Base-by-base conservation (phyloP, 2,797 vertebrate genomes). In the Caiman crocodilus region DNA sequence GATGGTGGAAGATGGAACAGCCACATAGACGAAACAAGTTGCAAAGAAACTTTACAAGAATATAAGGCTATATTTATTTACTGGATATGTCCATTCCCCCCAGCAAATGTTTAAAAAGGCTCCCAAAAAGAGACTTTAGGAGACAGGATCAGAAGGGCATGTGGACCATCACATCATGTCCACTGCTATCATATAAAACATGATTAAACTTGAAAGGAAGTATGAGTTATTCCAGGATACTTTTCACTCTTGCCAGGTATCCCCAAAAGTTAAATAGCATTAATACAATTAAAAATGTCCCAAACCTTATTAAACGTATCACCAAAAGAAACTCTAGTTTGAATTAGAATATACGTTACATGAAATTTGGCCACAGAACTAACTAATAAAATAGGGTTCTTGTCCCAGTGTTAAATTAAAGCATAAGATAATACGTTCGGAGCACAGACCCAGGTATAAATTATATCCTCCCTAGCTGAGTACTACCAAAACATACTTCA, bases 161-260 rank as follows among this genome's bases (percentile, higher is more conserved):
- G 25, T 1, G 57, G 26, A 82, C 8, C 64, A 73, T 85, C 2
- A 1, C 42, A 14, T 80, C 32, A 74, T 93, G 60, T 3, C 60
- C 76, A 50, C 16, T 67, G 17, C 28, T 86, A 14, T 42, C 55
- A 63, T 76, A 90, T 11, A 63, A 95, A 85, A 71, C 42, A 2
- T 3, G 63, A 18, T 56, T 61, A 76, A 23, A 65, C 93, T 82
- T 94, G 83, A 91, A 89, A 82, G 83, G 78, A 96, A 85, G 64
- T 85, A 79, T 73, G 57, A 82, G 42, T 50, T 50, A 50, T 50
- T 50, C 42, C 42, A 50, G 42, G 42, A 50, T 50, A 50, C 42
- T 50, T 50, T 50, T 50, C 42, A 50, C 42, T 50, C 42, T 50
- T 50, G 42, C 42, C 42, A 10, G 21, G 7, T 59, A 59, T 59